Conservation (phyloP, 35 echinoderm and acorn worm genomes). For the Stichopus chloronotus region DNA sequence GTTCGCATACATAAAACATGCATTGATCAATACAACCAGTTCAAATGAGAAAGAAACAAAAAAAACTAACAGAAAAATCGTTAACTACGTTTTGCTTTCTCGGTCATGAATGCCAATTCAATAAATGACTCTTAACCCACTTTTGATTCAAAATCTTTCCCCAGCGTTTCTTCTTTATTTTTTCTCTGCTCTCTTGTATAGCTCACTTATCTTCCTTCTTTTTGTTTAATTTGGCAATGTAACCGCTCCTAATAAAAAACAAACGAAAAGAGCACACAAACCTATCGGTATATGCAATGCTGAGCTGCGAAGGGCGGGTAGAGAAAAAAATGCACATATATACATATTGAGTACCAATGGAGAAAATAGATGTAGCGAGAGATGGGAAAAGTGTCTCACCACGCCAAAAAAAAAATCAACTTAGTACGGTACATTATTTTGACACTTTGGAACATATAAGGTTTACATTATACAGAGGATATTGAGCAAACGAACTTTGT, state of each 20-base stretch:
- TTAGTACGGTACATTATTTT: neutral
- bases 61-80: neutral
- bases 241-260: neutral
- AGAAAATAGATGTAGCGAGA: no score
- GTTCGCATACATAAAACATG: no score
- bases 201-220: neutral
- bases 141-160: slow-evolving; percentile 17
- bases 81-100: slow-evolving; percentile 40
- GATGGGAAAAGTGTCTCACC: no score
- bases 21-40: no score
- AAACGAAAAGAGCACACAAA: neutral
- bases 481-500: slow-evolving; percentile 7
- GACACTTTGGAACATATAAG: neutral
- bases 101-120: slow-evolving; percentile 27
- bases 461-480: neutral
- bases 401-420: neutral
- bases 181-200: neutral
- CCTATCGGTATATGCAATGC: neutral
- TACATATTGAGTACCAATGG: no score
- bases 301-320: no score
- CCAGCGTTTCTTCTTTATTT: neutral
- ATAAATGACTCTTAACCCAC: slow-evolving; percentile 44
- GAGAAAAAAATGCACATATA: no score
- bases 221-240: neutral
- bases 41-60: neutral